A percentile compares a stretch with the other conserved stretches of the same genome.
Conservation (phyloP, 2,797 vertebrate species). For the Aplochiton taeniatus region DNA sequence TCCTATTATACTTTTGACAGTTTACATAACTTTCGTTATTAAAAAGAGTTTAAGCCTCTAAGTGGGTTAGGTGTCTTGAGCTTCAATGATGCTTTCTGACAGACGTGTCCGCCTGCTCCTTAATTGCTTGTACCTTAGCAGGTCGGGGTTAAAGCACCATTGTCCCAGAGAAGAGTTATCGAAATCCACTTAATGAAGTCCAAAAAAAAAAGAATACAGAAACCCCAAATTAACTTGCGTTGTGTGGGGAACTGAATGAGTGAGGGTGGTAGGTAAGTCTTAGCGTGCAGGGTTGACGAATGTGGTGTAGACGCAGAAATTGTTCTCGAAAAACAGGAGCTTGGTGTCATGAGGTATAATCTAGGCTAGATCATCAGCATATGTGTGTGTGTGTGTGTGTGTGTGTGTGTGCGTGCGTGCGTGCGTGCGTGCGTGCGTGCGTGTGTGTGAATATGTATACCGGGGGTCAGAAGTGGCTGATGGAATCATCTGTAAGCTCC, state of each 20-base stretch:
- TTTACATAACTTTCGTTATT: conserved; percentile 74
- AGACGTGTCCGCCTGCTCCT: conserved; percentile 56
- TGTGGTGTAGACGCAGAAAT: too few species aligned
- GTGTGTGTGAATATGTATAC: background rate
- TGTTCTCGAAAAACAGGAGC: too few species aligned
- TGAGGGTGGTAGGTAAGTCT: background rate
- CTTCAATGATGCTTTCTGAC: conserved; percentile 60
- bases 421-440: conserved; percentile 4
- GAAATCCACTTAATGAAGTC: conserved; percentile 60
- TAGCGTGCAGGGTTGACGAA: too few species aligned
- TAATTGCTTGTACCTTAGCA: conserved; percentile 73
- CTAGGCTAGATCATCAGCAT: too few species aligned
- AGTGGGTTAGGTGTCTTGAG: conserved; percentile 76
- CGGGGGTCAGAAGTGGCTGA: conserved; percentile 56
- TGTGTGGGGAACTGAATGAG: background rate
- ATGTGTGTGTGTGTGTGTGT: background rate
- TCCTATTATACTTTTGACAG: conserved; percentile 73
- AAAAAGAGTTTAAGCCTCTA: conserved; percentile 58
- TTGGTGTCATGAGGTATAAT: too few species aligned
- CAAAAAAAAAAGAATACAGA: conserved; percentile 39
- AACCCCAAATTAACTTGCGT: conserved; percentile 29
- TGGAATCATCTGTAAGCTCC: conserved; percentile 71
- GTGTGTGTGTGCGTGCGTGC: conserved; percentile 11
- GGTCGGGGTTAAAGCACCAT: conserved; percentile 56
- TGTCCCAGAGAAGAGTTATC: conserved; percentile 58